phyloP scores from a whole-genome alignment of 2,888 invertebrate species.

The Poecilus cupreus region DNA sequence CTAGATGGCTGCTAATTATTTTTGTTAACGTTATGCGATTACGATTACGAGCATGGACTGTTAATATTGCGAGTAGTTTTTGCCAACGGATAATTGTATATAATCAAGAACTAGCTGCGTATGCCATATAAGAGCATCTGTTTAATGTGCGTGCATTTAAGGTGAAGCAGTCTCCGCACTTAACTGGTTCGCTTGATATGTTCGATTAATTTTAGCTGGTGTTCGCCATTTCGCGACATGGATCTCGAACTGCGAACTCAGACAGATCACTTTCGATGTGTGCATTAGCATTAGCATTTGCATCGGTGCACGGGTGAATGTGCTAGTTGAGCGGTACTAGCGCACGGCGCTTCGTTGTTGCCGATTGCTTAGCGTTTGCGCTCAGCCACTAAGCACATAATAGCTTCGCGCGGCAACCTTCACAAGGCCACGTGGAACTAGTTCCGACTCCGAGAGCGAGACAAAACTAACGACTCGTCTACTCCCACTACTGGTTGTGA shows the following conservation, averaged over 20 bases:
- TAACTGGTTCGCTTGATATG: slow-evolving; percentile 28
- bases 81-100: slow-evolving; percentile 53
- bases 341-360: slow-evolving; percentile 12
- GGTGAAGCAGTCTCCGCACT: not conserved
- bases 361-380: slow-evolving; percentile 43
- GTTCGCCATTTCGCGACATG: not conserved
- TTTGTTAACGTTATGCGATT: slow-evolving; percentile 45
- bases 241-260: too few relatives aligned
- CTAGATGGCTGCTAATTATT: too few relatives aligned
- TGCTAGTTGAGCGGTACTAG: slow-evolving; percentile 5
- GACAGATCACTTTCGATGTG: too few relatives aligned
- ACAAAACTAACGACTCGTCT: slow-evolving; percentile 57
- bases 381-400: slow-evolving; percentile 53
- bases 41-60: slow-evolving; percentile 43
- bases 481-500: slow-evolving; percentile 53
- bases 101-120: slow-evolving; percentile 53
- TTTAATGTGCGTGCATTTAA: slow-evolving; percentile 51
- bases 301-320: not conserved
- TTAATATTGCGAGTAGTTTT: slow-evolving; percentile 50
- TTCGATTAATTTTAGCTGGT: slow-evolving; percentile 45
- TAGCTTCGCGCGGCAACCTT: slow-evolving; percentile 56
- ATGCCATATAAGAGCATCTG: slow-evolving; percentile 52
- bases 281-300: not conserved
- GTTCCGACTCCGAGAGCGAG: slow-evolving; percentile 56
- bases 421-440: slow-evolving; percentile 58